Conservation (phyloP, 2,888 invertebrate genomes). For the Halictus quadricinctus region DNA sequence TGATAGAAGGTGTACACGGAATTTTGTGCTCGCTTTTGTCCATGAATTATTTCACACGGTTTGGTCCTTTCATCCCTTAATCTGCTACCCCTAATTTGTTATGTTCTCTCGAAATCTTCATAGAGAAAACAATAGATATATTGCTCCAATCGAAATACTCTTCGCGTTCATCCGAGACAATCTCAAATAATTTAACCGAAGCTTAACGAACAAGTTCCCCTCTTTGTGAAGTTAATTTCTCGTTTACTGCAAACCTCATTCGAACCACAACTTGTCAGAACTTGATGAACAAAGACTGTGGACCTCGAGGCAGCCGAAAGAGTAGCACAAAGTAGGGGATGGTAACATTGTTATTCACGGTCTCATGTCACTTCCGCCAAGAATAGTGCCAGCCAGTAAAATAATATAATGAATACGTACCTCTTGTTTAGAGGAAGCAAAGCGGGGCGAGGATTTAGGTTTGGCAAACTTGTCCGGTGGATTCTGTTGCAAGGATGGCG, state of each 20-base stretch:
- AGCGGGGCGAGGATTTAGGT: not conserved
- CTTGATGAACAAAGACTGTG: too few relatives aligned
- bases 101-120: not conserved
- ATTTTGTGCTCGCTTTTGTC: too few relatives aligned
- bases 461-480: not conserved
- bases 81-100: too few relatives aligned
- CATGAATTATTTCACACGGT: too few relatives aligned
- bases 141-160: not conserved
- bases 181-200: not conserved
- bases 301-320: not conserved
- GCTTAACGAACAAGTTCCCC: not conserved
- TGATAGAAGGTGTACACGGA: too few relatives aligned
- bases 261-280: not conserved
- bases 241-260: not conserved
- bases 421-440: not conserved
- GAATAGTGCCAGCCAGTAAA: not conserved
- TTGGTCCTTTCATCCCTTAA: too few relatives aligned
- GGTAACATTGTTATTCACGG: not conserved
- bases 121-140: not conserved
- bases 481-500: not conserved
- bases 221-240: not conserved
- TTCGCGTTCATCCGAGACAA: not conserved
- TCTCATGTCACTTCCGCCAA: not conserved
- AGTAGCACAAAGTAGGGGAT: not conserved
- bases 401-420: not conserved